Percentiles rank a stretch among this genome's conserved stretches.
Conservation (phyloP, 2,797 vertebrate genomes). For the Scomberomorus guttatus region DNA sequence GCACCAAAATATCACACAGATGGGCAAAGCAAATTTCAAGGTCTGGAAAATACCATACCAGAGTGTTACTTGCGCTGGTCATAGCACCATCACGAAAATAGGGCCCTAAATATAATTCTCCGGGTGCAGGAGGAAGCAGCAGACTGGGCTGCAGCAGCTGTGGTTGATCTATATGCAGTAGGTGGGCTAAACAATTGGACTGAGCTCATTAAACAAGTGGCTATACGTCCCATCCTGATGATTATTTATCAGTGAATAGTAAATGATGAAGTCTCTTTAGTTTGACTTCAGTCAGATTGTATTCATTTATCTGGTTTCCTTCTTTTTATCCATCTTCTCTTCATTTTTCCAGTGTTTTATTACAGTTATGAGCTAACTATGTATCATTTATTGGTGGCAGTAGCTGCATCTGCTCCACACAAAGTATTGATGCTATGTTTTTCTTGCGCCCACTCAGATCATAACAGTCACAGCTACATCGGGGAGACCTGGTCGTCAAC, state of each 20-base stretch:
- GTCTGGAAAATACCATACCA: not conserved
- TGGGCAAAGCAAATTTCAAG: not conserved
- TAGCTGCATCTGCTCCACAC: not conserved
- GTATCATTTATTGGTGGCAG: not conserved
- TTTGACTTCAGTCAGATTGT: not conserved
- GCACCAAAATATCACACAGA: not conserved
- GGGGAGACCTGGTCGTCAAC: slow-evolving; percentile 72
- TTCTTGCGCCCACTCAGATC: slow-evolving; percentile 79
- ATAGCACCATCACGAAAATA: not conserved
- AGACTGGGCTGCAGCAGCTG: slow-evolving; percentile 44
- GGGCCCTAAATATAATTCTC: not conserved
- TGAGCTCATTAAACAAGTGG: slow-evolving; percentile 60
- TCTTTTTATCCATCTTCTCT: not conserved
- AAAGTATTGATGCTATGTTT: not conserved
- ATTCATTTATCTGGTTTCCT: not conserved
- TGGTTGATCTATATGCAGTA: slow-evolving; percentile 43
- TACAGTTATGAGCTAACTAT: not conserved
- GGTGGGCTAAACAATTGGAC: slow-evolving; percentile 60
- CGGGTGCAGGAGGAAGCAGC: not conserved
- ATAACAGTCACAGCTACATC: slow-evolving; percentile 69
- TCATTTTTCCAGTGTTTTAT: not conserved
- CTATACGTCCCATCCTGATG: slow-evolving; percentile 27
- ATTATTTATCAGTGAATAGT: slow-evolving; percentile 42
- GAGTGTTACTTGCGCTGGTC: not conserved
- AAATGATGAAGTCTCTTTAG: slow-evolving; percentile 21